phyloP scores from a whole-genome alignment of 2,888 invertebrate species.

The Panorpa germanica region DNA sequence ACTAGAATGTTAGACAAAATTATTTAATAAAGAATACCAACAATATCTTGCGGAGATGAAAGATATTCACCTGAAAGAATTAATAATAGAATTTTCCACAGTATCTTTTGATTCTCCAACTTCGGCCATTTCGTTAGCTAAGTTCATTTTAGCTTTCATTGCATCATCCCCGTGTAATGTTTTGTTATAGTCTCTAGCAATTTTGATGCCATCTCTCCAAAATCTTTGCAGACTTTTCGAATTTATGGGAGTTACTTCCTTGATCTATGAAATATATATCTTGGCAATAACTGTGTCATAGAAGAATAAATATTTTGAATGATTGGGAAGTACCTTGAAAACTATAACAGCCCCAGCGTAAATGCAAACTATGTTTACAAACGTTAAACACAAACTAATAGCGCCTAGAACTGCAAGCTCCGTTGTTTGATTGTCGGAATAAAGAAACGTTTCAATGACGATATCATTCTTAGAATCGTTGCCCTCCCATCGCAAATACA shows the following conservation, averaged over 20 bases:
- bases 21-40: constrained; percentile 15
- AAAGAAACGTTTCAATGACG: constrained; percentile 26
- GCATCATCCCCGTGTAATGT: constrained; percentile 21
- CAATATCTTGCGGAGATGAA: constrained; percentile 7
- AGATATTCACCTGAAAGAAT: constrained; percentile 7
- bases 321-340: constrained; percentile 32
- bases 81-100: constrained; percentile 2
- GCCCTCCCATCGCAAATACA: constrained; percentile 29
- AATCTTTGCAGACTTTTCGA: constrained; percentile 28
- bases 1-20: constrained; percentile 14
- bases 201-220: constrained; percentile 43
- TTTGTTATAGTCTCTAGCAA: constrained; percentile 34
- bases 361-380: constrained; percentile 56
- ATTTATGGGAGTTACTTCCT: constrained; percentile 38
- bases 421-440: constrained; percentile 35
- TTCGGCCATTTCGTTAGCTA: constrained; percentile 20
- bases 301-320: not conserved
- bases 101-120: constrained; percentile 13
- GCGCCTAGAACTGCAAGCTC: constrained; percentile 44
- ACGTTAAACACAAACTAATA: constrained; percentile 48
- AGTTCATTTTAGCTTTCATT: constrained; percentile 16
- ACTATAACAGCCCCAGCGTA: constrained; percentile 49
- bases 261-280: constrained; percentile 23
- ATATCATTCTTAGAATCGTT: constrained; percentile 22
- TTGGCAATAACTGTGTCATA: not conserved